Percentiles rank a stretch among this genome's conserved stretches.
Conservation (phyloP, 1,140 invertebrate genomes). For the Penaeus chinensis region DNA sequence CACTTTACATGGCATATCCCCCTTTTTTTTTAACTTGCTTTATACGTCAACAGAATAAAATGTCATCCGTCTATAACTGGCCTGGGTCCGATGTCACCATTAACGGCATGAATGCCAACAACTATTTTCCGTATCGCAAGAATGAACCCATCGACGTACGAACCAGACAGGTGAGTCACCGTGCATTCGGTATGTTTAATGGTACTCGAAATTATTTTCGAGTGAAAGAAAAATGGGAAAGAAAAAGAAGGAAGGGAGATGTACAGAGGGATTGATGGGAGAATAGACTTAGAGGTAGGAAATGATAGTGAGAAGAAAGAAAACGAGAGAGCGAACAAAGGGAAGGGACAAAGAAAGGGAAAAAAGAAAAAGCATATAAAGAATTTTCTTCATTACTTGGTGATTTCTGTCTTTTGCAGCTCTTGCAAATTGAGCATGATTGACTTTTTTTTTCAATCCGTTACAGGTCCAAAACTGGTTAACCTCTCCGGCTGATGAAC, state of each 20-base stretch:
- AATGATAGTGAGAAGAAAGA: no score
- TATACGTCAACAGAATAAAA: conserved; percentile 17
- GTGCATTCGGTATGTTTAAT: neutral
- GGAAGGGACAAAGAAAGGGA: no score
- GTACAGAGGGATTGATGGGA: no score
- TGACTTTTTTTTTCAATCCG: no score
- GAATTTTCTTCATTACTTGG: neutral
- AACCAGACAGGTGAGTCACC: conserved; percentile 25
- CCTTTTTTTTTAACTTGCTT: neutral
- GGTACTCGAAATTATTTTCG: neutral
- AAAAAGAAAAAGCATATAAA: no score
- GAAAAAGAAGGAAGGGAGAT: neutral
- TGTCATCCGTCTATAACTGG: conserved; percentile 48
- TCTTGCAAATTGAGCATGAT: no score
- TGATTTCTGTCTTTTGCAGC: neutral
- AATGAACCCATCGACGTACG: conserved; percentile 36
- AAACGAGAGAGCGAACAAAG: no score
- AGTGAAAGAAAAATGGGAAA: no score
- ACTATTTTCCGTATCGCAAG: conserved; percentile 37
- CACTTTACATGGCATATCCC: neutral
- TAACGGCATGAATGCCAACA: conserved; percentile 30
- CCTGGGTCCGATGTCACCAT: conserved; percentile 52
- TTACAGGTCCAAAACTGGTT: conserved; percentile 55
- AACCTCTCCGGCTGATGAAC: conserved; percentile 20
- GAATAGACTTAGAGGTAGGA: no score